Evolutionary conservation across 92 coral and sea anemone species (phyloP), one percentile per base, ranked within the genome.

Genomic region (Zoanthus sociatus): DNA sequence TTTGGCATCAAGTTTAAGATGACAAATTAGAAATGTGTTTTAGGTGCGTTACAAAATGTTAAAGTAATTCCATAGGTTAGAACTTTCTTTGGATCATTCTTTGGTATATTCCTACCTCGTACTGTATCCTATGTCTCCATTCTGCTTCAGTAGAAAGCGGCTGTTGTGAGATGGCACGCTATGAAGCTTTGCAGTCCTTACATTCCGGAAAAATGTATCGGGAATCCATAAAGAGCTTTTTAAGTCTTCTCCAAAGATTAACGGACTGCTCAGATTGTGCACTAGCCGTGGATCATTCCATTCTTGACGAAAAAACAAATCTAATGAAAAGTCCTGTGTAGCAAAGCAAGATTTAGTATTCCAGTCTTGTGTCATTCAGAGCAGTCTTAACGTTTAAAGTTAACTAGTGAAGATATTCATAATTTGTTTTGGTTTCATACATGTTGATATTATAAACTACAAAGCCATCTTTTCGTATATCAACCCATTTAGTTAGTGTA

Each of bases 201-300:
- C 86, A 84, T 96, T 96, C 26, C 90, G 88, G 63, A 95, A 90
- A 82, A 87, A 96, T 7, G 98, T 96, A 87, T 94, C 98, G 3
- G 98, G 98, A 15, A 90, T 85, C 98, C 98, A 96, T 21, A 96
- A 79, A 3, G 73, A 64, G 51, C 82, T 68, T 15, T 84, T 86
- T 58, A 76, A 79, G 14, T 88, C 70, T 4, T 93, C 98, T 0
- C 88, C 87, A 67, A 96, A 74, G 18, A 88, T 26, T 17, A 94
- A 76, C 7, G 95, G 89, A 44, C 88, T 78, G 6, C 89, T 77
- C 14, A 94, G 89, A 42, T 90, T 71, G 69, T 94, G 95, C 17
- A 79, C 83, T 26, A 96, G 89, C 15, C 98, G 90, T 18, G 92
- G 93, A 76, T 96, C 98, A 31, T 86, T 75, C 98, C 98, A 96